A percentile compares a stretch with the other conserved stretches of the same genome.
Conservation (phyloP, 1,140 invertebrate species). For the Anagrus nilaparvatae region DNA sequence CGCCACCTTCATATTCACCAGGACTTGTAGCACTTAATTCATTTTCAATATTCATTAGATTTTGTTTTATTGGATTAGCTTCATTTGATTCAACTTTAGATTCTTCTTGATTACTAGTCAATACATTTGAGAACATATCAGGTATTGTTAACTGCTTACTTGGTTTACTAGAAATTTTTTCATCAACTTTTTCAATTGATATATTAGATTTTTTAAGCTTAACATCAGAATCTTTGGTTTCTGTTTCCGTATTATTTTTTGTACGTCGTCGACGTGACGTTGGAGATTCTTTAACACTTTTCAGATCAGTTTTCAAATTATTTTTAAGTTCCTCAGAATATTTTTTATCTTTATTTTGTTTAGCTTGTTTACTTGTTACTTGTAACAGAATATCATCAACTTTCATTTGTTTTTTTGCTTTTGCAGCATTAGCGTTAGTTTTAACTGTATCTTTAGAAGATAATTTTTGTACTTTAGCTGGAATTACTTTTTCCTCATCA, state of each 20-base stretch:
- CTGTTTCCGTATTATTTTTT: constrained; percentile 18
- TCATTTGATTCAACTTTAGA: constrained; percentile 1
- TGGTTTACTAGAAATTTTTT: constrained; percentile 7
- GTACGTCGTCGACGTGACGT: constrained; percentile 25
- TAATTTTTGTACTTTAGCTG: constrained; percentile 10
- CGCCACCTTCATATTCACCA: constrained; percentile 46
- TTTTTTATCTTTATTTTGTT: constrained; percentile 32
- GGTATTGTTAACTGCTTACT: constrained; percentile 26
- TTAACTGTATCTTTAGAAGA: constrained; percentile 13
- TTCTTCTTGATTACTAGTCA: constrained; percentile 12
- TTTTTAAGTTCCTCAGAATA: too few species aligned
- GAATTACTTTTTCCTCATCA: constrained; percentile 12
- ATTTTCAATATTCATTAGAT: constrained; percentile 17
- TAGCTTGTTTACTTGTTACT: constrained; percentile 32
- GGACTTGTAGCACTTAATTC: constrained; percentile 33
- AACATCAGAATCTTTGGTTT: constrained; percentile 10
- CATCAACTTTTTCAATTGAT: not conserved
- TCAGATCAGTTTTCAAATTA: too few species aligned
- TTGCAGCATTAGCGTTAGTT: constrained; percentile 7
- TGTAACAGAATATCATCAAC: constrained; percentile 38
- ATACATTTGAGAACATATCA: constrained; percentile 21
- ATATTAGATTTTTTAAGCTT: not conserved
- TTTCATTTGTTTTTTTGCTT: constrained; percentile 34
- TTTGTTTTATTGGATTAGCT: constrained; percentile 3
- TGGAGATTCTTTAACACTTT: constrained; percentile 19